phyloP scores from a whole-genome alignment of 2,797 vertebrate species.

The Catharus ustulatus region DNA sequence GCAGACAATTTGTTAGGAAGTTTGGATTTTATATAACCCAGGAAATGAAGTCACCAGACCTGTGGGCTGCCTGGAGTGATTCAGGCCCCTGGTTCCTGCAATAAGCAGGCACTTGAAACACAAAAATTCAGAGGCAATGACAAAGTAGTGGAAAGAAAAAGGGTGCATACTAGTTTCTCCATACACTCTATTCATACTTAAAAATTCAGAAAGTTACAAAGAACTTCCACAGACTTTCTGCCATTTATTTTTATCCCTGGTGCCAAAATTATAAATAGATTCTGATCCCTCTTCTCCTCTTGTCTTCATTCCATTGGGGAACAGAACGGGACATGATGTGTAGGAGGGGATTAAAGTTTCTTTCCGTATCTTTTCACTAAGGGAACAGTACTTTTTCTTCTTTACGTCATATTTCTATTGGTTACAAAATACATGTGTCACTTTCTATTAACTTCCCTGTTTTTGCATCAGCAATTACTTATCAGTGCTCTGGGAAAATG shows the following conservation, averaged over 20 bases:
- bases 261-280: conserved; percentile 12
- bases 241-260: neutral
- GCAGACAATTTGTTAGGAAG: conserved; percentile 46
- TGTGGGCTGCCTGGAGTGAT: conserved; percentile 10
- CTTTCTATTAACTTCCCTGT: neutral
- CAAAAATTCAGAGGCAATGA: conserved; percentile 6
- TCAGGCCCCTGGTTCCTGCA: conserved; percentile 23
- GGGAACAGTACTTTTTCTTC: neutral
- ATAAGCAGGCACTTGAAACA: neutral
- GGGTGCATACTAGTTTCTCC: neutral
- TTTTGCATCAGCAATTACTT: conserved; percentile 8
- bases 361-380: neutral
- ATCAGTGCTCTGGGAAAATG: neutral
- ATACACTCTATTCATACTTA: neutral
- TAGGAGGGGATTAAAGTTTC: neutral
- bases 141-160: neutral
- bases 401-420: neutral
- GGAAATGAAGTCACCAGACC: conserved; percentile 64
- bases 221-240: neutral
- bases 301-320: neutral
- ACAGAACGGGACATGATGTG: rapidly evolving
- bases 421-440: neutral
- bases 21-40: conserved; percentile 60
- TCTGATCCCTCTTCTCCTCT: conserved; percentile 7
- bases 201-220: conserved; percentile 23